Evolutionary conservation across 2,113 vertebrate species (phyloP), one percentile per base, ranked within the genome.

Genomic region (Erinaceus europaeus): DNA sequence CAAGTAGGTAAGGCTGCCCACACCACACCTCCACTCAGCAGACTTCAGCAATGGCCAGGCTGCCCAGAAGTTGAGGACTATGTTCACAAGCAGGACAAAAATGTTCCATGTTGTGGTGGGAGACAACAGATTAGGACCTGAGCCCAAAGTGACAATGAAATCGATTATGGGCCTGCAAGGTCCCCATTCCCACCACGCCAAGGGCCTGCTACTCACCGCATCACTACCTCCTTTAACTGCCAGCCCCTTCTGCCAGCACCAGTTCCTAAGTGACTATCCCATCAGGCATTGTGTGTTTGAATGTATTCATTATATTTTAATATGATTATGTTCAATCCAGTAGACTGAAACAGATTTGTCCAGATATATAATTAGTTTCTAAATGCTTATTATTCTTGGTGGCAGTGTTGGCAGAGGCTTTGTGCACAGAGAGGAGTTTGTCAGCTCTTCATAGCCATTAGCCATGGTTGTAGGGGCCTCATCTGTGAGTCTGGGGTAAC

Each of bases 231-330:
- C 61, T 10, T 23, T 9, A 52, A 53, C 2, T 8, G 29, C 69
- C 84, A 27, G 62, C 34, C 9, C 38, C 72, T 27, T 23, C 76
- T 42, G 36, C 78, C 79, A n/a, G 62, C 20, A 36, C 59, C 1
- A 13, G 46, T 44, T 88, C 81, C 79, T 34, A 20, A 88, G 80
- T 42, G 77, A 59, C 59, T 65, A 34, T 48, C 85, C 78, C 75
- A 84, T 55, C 89, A 67, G 40, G 59, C 81, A 53, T 27, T 75
- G 88, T 93, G 72, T 48, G 29, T 86, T 78, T 81, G 69, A 86
- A 88, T 84, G 90, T 88, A 87, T 91, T 93, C 94, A 93, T 95
- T 94, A 89, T 73, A 84, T 89, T 94, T 91, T 95, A 95, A 94
- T 93, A 87, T 84, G 84, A 94, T 93, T 83, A 79, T 80, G 62